Conservation (phyloP, 2,113 vertebrate genomes). For the Rhipidura dahli region DNA sequence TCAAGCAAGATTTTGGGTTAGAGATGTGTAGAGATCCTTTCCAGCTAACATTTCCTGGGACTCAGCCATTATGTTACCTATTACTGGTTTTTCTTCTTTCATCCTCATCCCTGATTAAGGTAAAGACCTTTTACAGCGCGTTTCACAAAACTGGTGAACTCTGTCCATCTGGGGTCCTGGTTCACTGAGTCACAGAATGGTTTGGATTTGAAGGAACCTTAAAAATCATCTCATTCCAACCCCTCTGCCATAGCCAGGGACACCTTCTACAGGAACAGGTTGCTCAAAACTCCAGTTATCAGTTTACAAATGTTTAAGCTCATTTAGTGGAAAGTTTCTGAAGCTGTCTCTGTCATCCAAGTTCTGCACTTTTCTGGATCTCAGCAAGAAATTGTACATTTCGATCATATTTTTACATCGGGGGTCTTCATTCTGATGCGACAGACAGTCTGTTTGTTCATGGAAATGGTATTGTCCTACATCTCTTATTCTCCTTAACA, state of each 20-base stretch:
- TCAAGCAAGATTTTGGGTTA: not conserved
- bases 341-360: not conserved
- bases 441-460: not conserved
- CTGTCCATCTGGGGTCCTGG: not conserved
- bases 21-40: not conserved
- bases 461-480: not conserved
- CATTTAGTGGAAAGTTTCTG: not conserved
- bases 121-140: not conserved
- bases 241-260: too few species aligned
- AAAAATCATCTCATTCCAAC: not conserved
- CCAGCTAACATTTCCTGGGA: not conserved
- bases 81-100: not conserved
- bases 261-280: not conserved
- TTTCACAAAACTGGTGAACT: not conserved
- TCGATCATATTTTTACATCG: not conserved
- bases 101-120: not conserved
- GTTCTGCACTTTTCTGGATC: not conserved
- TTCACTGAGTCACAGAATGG: not conserved
- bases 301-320: not conserved
- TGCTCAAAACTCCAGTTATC: not conserved
- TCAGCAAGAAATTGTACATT: not conserved
- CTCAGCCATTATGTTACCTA: not conserved
- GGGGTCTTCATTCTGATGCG: fast-evolving
- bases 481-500: not conserved
- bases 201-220: not conserved